Evolutionary conservation across 2,113 vertebrate genomes (phyloP), one percentile per base, ranked within the genome.

Genomic region (Osmerus mordax): DNA sequence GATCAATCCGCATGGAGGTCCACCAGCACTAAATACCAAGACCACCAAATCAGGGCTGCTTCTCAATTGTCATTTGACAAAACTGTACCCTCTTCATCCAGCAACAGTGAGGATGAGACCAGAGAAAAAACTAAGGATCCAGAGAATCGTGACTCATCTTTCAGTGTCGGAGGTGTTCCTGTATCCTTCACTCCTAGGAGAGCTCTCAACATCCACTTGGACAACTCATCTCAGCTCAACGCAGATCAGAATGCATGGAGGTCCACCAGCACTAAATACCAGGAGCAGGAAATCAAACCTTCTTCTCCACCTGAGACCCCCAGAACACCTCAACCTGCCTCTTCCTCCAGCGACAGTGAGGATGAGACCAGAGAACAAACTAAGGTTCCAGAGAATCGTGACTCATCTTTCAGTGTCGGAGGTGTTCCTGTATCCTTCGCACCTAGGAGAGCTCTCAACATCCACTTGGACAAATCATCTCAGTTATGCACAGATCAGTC

Each of bases 31-130:
- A 11, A 36, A 61, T 65, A 28, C 25, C 25, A 28, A 28, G 25
- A 28, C 25, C 25, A 28, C 25, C 25, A 28, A 28, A 28, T 28
- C 25, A 28, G 25, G 25, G 3, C 25, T 28, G 25, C 25, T 28
- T 28, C 25, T 28, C 25, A 64, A 71, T 29, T 74, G 32, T 59
- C 25, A 28, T 28, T 28, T 28, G 25, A 28, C 25, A 28, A 28
- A 28, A 28, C 25, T 47, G 41, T 28, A 28, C 25, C 25, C 25
- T 28, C 25, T 28, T 28, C 25, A 28, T 77, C 41, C 19, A 81
- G 77, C 78, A 84, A 78, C 0, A 85, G 73, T 85, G 86, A 86
- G 9, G 62, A 68, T 25, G 69, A 80, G 62, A 51, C 69, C 41
- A 14, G 1, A 51, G 2, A 2, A 1, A 28, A 14, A 1, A 65